These are phyloP conservation scores for Arbacia lixula DNA, from an alignment of 53 echinoderm and acorn worm species.

Conservation along the genomic window DNA sequence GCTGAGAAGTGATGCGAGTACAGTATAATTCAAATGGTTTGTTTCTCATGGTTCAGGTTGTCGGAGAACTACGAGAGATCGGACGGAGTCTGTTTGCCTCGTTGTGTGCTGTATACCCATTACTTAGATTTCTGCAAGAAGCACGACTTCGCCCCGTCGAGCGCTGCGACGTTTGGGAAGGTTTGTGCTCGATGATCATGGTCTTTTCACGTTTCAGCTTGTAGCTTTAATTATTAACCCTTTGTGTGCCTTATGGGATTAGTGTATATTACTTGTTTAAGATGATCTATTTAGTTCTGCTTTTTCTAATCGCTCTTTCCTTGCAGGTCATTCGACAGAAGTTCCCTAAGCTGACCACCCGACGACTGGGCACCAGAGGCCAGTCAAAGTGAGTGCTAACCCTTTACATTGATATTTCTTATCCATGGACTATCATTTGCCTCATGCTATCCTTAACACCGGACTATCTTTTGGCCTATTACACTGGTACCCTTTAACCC, in stretches of 20 bases:
- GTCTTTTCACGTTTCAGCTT: neutral
- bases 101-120: slow-evolving; percentile 85
- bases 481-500: too few relatives aligned
- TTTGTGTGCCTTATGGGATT: too few relatives aligned
- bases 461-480: too few relatives aligned
- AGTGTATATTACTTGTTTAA: too few relatives aligned
- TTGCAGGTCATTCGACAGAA: slow-evolving; percentile 83
- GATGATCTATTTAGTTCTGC: too few relatives aligned
- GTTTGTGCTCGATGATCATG: slow-evolving; percentile 19
- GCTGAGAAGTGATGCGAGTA: too few relatives aligned
- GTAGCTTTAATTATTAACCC: too few relatives aligned
- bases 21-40: too few relatives aligned
- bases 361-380: slow-evolving; percentile 85
- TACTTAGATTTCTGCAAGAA: slow-evolving; percentile 90
- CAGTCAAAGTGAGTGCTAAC: slow-evolving; percentile 95
- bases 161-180: slow-evolving; percentile 93
- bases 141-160: slow-evolving; percentile 56
- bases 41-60: slow-evolving; percentile 58
- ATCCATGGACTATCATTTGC: too few relatives aligned
- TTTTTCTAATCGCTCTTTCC: too few relatives aligned
- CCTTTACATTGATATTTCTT: too few relatives aligned
- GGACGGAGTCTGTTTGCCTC: slow-evolving; percentile 76
- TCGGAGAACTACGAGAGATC: slow-evolving; percentile 79
- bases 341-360: slow-evolving; percentile 85
- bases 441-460: too few relatives aligned